Conservation (phyloP, 2,797 vertebrate species). For the Amphiprion clarkii region DNA sequence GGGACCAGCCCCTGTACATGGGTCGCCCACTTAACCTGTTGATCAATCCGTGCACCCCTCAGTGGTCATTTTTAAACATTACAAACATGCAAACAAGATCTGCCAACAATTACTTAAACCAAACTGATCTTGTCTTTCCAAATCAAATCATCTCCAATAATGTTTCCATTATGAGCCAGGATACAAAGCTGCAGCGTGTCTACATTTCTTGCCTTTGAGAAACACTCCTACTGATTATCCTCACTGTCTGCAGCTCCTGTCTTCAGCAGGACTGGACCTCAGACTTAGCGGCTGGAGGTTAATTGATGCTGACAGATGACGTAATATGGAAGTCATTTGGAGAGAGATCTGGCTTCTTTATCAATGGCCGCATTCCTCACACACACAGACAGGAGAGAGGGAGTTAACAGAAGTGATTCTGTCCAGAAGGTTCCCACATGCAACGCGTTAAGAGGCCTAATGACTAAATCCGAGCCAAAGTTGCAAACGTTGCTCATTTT, state of each 20-base stretch:
- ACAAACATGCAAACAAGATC: neutral
- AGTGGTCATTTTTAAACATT: neutral
- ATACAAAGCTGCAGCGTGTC: neutral
- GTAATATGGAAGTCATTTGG: conserved; percentile 61
- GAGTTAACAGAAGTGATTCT: conserved; percentile 48
- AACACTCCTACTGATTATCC: conserved; percentile 38
- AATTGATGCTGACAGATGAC: conserved; percentile 68
- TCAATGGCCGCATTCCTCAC: conserved; percentile 49
- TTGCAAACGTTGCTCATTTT: conserved; percentile 5
- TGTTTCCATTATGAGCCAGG: neutral
- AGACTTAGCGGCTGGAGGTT: conserved; percentile 51
- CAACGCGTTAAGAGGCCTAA: conserved; percentile 3
- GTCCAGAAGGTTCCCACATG: conserved; percentile 50
- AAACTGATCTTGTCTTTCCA: neutral
- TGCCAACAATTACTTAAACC: neutral
- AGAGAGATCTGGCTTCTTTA: conserved; percentile 68
- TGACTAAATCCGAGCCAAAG: conserved; percentile 21
- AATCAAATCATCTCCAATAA: neutral
- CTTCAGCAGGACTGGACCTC: conserved; percentile 33
- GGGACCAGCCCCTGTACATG: no score
- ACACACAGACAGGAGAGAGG: conserved; percentile 21
- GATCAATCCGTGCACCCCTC: no score
- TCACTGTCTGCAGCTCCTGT: conserved; percentile 42
- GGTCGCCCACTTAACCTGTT: no score
- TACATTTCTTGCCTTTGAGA: conserved; percentile 17